Conservation (phyloP, 53 echinoderm and acorn worm genomes). For the Glandiceps talaboti region DNA sequence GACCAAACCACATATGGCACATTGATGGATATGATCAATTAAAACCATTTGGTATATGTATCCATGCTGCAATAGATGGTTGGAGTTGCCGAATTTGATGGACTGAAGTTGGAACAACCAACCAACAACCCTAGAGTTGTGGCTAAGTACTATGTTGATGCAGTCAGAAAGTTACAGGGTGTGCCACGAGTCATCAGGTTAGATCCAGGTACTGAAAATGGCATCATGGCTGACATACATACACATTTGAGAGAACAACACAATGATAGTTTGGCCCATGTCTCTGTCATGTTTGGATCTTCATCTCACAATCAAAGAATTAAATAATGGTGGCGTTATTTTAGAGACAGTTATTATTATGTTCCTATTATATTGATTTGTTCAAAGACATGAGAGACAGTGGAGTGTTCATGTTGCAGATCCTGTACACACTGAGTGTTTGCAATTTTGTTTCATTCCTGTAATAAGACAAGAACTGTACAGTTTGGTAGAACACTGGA, state of each 20-base stretch:
- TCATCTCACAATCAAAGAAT: not conserved
- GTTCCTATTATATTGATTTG: not conserved
- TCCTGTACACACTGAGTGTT: not conserved
- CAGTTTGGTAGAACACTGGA: not conserved
- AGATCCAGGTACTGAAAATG: conserved; percentile 26
- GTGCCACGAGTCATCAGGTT: conserved; percentile 21
- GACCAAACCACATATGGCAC: conserved; percentile 29
- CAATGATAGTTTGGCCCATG: conserved; percentile 2
- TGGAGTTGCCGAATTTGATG: conserved; percentile 25
- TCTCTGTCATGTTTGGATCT: not conserved
- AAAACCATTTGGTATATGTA: conserved; percentile 28
- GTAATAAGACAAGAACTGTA: not conserved
- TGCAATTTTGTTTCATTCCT: not conserved
- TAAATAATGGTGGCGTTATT: not conserved
- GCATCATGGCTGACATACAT: conserved; percentile 9
- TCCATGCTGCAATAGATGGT: conserved; percentile 34
- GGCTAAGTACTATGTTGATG: conserved; percentile 15
- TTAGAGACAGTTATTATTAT: too few relatives aligned
- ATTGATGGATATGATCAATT: conserved; percentile 40
- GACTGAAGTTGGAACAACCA: conserved; percentile 23
- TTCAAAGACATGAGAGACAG: not conserved
- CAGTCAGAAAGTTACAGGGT: conserved; percentile 6
- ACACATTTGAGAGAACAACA: conserved; percentile 10
- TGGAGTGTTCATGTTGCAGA: not conserved
- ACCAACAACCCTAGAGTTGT: conserved; percentile 20